A percentile compares a stretch with the other conserved stretches of the same genome.
Evolutionary conservation across 1,140 invertebrate species (phyloP).

Genomic region (Caerostris darwini): DNA sequence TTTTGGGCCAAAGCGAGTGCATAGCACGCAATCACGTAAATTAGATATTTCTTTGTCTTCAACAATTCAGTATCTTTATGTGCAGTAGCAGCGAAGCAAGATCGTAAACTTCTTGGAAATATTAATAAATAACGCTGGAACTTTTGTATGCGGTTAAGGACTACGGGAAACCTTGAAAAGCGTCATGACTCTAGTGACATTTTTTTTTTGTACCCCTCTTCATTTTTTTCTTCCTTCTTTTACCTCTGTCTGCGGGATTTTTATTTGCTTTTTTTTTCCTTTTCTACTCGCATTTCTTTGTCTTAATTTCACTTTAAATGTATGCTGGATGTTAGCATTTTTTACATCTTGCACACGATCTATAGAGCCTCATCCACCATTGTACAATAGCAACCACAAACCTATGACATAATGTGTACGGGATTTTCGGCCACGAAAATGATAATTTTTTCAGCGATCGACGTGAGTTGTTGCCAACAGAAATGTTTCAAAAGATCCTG

Average conservation of each 20-base stretch:
- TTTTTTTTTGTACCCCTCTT: not conserved
- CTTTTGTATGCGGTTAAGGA: conserved; percentile 65
- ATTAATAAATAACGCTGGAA: conserved; percentile 65
- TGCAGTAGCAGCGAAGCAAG: conserved; percentile 43
- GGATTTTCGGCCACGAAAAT: conserved; percentile 24
- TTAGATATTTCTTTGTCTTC: conserved; percentile 69
- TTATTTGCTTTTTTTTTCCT: conserved; percentile 4
- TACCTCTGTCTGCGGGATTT: conserved; percentile 30
- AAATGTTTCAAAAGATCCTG: conserved; percentile 5
- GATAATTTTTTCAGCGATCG: conserved; percentile 37
- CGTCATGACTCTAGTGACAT: conserved; percentile 25
- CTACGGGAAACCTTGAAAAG: conserved; percentile 42
- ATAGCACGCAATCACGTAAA: conserved; percentile 67
- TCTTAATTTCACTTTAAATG: conserved; percentile 70
- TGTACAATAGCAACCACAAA: not conserved
- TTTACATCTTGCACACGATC: conserved; percentile 48
- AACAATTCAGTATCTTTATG: conserved; percentile 67
- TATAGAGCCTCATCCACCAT: not conserved
- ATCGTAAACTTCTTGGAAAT: conserved; percentile 66
- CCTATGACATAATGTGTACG: not conserved
- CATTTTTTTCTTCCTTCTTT: conserved; percentile 30
- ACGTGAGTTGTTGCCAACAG: conserved; percentile 17
- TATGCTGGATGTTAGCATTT: conserved; percentile 39
- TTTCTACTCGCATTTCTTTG: conserved; percentile 44
- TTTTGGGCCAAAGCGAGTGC: conserved; percentile 40